phyloP scores from a whole-genome alignment of 2,888 invertebrate genomes.

The Cosmopolites sordidus region DNA sequence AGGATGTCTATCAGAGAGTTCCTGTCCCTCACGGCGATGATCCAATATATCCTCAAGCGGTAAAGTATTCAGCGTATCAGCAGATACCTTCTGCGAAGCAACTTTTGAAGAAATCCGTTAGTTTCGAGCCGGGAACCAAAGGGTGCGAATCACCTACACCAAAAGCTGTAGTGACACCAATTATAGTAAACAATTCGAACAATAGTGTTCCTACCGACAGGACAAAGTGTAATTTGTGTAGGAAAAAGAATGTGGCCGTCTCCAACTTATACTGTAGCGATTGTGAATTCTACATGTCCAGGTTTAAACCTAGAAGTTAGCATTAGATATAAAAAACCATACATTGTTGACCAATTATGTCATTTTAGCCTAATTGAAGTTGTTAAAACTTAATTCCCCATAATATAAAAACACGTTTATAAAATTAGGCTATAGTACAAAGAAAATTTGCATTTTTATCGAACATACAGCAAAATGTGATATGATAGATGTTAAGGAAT shows the following conservation, averaged over 20 bases:
- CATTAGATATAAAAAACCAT: constrained; percentile 3
- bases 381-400: no score
- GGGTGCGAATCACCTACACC: constrained; percentile 50
- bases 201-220: constrained; percentile 51
- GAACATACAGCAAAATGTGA: no score
- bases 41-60: constrained; percentile 39
- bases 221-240: constrained; percentile 78
- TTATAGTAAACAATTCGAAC: constrained; percentile 45
- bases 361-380: no score
- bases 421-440: no score
- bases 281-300: constrained; percentile 89
- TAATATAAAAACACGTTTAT: no score
- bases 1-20: constrained; percentile 41
- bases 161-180: constrained; percentile 45
- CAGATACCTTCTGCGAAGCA: constrained; percentile 60
- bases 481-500: no score
- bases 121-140: constrained; percentile 70
- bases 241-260: constrained; percentile 74
- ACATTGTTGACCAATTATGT: no score
- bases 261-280: constrained; percentile 83
- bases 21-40: constrained; percentile 36
- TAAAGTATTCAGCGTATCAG: constrained; percentile 59
- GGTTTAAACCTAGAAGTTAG: constrained; percentile 61
- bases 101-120: constrained; percentile 64
- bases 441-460: no score